Base-by-base conservation (phyloP, 92 coral and sea anemone species). In the Parazoanthus swiftii region DNA sequence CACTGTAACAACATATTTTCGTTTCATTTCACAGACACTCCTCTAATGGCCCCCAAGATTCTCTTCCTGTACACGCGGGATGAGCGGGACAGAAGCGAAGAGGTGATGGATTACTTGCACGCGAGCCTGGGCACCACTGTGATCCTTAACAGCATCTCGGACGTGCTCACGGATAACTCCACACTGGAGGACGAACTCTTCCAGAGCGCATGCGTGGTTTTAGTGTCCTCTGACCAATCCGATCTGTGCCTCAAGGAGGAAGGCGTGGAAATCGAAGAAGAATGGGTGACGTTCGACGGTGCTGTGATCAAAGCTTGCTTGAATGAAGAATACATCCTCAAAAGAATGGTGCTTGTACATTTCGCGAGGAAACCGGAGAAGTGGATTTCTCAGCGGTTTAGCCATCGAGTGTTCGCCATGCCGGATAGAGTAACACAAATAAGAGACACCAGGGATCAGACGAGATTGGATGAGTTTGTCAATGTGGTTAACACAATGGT, bases 81-180 rank as follows among this genome's bases (percentile, higher is more conserved):
- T 16, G 87, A 84, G 77, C 87, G 87, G 18, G 87, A 84, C 87
- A 46, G 87, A 46, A 84, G 87, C 70, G 87, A 84, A 44, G 87
- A 84, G 3, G 77, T 84, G 87, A 84, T 84, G 87, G 87, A 84
- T n/a, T 84, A 84, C 36, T 46, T 84, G 18, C 87, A 84, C 79
- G 87, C 48, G 68, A 70, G 79, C 79, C 46, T 84, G 43, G 87
- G 87, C 65, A 84, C 87, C 20, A 42, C 78, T 0, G 87, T 84
- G 26, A 84, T 71, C 51, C 87, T 84, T 50, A 84, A 84, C 63
- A 84, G 87, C 79, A 84, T 84, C 79, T 84, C 77, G 20, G 87
- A 84, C 67, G 87, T 73, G 29, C 87, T 84, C 33, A 46, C 87
- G 0, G 87, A 84, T 33, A 84, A 84, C 79, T 84, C 87, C 4